Evolutionary conservation across 2,888 invertebrate genomes (phyloP).

Genomic region (Drosophila anomalata): DNA sequence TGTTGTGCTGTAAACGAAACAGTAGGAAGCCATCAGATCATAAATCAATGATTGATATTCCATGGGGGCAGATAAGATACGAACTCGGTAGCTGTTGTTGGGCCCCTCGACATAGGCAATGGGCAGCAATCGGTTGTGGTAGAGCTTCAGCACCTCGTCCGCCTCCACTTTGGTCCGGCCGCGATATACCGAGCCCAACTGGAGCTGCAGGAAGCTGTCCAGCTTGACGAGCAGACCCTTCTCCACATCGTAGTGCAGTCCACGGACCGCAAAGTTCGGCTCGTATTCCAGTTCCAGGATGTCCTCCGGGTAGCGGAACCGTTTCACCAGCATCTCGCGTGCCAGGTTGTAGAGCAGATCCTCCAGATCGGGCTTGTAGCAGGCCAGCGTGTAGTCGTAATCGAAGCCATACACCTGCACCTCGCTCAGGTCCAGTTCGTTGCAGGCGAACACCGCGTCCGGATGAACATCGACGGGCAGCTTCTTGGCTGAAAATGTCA

Average conservation of each 20-base stretch:
- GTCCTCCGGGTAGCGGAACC: constrained; percentile 96
- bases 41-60: constrained; percentile 4
- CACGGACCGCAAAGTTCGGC: constrained; percentile 97
- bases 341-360: constrained; percentile 95
- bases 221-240: constrained; percentile 96
- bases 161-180: constrained; percentile 92
- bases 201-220: constrained; percentile 98
- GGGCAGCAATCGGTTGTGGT: constrained; percentile 93
- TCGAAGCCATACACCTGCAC: constrained; percentile 98
- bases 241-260: constrained; percentile 98
- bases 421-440: constrained; percentile 95
- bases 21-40: neutral
- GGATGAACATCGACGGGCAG: constrained; percentile 94
- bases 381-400: constrained; percentile 98
- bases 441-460: constrained; percentile 96
- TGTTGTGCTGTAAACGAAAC: constrained; percentile 67
- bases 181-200: constrained; percentile 96
- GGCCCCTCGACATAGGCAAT: constrained; percentile 93
- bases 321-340: constrained; percentile 92
- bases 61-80: constrained; percentile 1
- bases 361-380: constrained; percentile 95
- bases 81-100: constrained; percentile 88
- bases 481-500: constrained; percentile 89
- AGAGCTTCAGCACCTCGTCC: constrained; percentile 93
- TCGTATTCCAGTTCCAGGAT: constrained; percentile 92